Evolutionary conservation across 2,888 invertebrate species (phyloP).

Genomic region (Hesperia comma): DNA sequence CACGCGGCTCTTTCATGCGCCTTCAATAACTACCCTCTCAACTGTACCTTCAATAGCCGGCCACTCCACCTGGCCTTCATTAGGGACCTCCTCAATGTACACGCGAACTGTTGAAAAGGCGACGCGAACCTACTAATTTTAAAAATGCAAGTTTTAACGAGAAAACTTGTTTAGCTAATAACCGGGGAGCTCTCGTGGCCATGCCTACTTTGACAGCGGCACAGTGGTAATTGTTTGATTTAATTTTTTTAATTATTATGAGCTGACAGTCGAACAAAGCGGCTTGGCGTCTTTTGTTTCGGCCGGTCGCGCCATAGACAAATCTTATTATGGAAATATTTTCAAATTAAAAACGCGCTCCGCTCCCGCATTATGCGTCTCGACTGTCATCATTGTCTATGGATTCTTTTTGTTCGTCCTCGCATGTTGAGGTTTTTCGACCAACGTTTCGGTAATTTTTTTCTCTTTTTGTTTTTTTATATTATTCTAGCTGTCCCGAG

Average conservation of each 20-base stretch:
- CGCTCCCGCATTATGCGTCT: slow-evolving; percentile 83
- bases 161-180: slow-evolving; percentile 78
- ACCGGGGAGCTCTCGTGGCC: slow-evolving; percentile 49
- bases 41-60: slow-evolving; percentile 78
- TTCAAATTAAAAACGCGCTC: slow-evolving; percentile 81
- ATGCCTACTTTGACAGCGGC: slow-evolving; percentile 37
- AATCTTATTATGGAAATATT: slow-evolving; percentile 84
- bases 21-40: slow-evolving; percentile 82
- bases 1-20: slow-evolving; percentile 78
- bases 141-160: slow-evolving; percentile 75
- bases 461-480: slow-evolving; percentile 62
- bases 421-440: slow-evolving; percentile 83
- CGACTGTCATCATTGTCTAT: slow-evolving; percentile 83
- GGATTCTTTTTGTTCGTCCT: slow-evolving; percentile 78
- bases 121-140: slow-evolving; percentile 67
- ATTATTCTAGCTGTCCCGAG: slow-evolving; percentile 68
- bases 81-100: slow-evolving; percentile 75
- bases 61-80: slow-evolving; percentile 82
- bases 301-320: slow-evolving; percentile 78
- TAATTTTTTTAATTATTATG: slow-evolving; percentile 74
- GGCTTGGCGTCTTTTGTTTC: slow-evolving; percentile 72
- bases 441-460: slow-evolving; percentile 81
- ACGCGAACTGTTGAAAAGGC: slow-evolving; percentile 69
- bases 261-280: slow-evolving; percentile 75
- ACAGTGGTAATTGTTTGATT: slow-evolving; percentile 64